phyloP scores from a whole-genome alignment of 2,888 invertebrate species.

The Blastobasis adustella region DNA sequence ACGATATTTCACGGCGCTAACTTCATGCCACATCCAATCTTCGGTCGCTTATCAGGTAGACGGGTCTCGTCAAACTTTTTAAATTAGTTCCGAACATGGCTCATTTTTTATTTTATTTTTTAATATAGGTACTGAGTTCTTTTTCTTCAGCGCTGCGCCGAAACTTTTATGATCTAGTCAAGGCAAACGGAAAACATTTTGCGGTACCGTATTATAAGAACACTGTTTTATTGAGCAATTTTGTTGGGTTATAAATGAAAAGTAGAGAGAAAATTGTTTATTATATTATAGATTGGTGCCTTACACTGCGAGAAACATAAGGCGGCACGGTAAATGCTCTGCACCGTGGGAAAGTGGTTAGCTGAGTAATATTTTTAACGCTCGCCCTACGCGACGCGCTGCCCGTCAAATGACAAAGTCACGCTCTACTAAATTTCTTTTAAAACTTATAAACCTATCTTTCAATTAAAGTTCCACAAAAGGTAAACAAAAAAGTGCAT shows the following conservation, averaged over 20 bases:
- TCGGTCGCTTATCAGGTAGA: conserved; percentile 56
- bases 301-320: conserved; percentile 1
- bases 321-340: conserved; percentile 10
- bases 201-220: too few relatives aligned
- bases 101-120: conserved; percentile 31
- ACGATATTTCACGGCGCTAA: conserved; percentile 52
- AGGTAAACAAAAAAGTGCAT: too few relatives aligned
- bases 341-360: conserved; percentile 50
- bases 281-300: not conserved
- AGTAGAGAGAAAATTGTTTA: conserved; percentile 1
- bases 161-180: conserved; percentile 2
- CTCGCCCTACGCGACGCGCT: conserved; percentile 39
- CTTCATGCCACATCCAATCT: conserved; percentile 55
- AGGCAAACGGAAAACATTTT: too few relatives aligned
- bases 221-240: too few relatives aligned
- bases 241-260: not conserved
- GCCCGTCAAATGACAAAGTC: conserved; percentile 47
- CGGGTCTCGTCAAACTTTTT: conserved; percentile 55
- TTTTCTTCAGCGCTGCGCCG: conserved; percentile 7
- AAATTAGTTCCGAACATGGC: conserved; percentile 50
- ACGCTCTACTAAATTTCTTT: conserved; percentile 33
- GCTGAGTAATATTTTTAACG: conserved; percentile 40
- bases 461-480: too few relatives aligned
- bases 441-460: too few relatives aligned
- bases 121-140: conserved; percentile 18